A percentile compares a stretch with the other conserved stretches of the same genome.
phyloP scores from a whole-genome alignment of 2,113 vertebrate species.

The Cettia cetti region DNA sequence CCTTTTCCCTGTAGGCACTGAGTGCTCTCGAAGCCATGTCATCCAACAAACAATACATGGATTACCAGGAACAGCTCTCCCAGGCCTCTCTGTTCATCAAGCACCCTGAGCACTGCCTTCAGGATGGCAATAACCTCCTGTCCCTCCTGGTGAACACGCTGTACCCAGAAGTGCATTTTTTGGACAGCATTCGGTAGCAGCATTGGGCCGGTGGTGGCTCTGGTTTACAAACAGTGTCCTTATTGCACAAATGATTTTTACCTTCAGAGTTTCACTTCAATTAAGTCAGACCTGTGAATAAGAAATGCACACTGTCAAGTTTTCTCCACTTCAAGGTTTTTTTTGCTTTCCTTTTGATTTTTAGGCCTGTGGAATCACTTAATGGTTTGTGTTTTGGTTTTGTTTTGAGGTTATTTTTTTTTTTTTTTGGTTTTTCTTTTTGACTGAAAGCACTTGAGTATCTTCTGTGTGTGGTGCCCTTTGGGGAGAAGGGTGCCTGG shows the following conservation, averaged over 20 bases:
- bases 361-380: not conserved
- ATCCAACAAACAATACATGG: constrained; percentile 86
- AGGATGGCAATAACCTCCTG: constrained; percentile 84
- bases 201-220: not conserved
- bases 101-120: constrained; percentile 87
- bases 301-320: not conserved
- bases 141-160: constrained; percentile 87
- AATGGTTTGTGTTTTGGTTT: not conserved
- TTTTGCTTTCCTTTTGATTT: not conserved
- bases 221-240: constrained; percentile 50
- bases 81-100: constrained; percentile 87
- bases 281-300: not conserved
- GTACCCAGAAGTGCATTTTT: constrained; percentile 89
- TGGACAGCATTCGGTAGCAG: constrained; percentile 86
- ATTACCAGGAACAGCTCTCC: constrained; percentile 83
- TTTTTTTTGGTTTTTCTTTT: not conserved
- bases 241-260: constrained; percentile 39
- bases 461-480: not conserved
- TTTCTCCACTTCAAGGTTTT: not conserved
- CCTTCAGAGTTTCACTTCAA: not conserved
- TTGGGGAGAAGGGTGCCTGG: not conserved
- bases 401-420: not conserved
- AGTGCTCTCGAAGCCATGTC: constrained; percentile 82
- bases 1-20: constrained; percentile 73
- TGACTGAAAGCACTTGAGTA: not conserved